Conservation (phyloP, 92 coral and sea anemone genomes). For the Ricordea florida region DNA sequence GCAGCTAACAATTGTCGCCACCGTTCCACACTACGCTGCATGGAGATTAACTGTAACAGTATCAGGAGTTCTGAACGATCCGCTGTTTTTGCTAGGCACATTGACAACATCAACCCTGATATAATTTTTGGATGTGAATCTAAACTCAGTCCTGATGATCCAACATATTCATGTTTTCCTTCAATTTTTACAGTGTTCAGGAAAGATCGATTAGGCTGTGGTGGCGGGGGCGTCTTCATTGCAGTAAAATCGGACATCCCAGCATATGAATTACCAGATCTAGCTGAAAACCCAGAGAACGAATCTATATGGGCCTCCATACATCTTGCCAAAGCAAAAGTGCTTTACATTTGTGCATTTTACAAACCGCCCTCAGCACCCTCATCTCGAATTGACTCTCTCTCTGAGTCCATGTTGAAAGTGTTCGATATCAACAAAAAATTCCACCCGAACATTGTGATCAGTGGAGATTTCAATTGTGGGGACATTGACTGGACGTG, state of each 20-base stretch:
- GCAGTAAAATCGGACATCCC: conserved; percentile 52
- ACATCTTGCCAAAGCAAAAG: conserved; percentile 38
- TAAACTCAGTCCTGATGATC: conserved; percentile 46
- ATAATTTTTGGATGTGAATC: conserved; percentile 62
- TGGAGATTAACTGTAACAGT: conserved; percentile 56
- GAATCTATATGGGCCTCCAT: conserved; percentile 64
- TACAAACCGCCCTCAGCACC: too few species aligned
- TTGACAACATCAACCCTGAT: conserved; percentile 34
- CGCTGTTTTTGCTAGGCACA: conserved; percentile 28
- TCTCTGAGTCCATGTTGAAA: too few species aligned
- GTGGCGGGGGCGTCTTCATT: conserved; percentile 62
- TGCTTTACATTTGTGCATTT: too few species aligned
- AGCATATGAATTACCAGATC: conserved; percentile 5
- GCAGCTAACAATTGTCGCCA: too few species aligned
- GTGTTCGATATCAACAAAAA: too few species aligned
- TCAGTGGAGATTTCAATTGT: too few species aligned
- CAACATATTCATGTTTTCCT: conserved; percentile 53
- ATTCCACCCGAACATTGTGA: too few species aligned
- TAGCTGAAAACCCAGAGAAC: conserved; percentile 31
- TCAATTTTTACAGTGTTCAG: conserved; percentile 33
- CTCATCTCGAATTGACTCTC: too few species aligned
- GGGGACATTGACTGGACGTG: too few species aligned
- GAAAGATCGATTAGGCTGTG: conserved; percentile 28
- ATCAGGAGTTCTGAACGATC: conserved; percentile 41
- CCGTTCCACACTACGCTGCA: too few species aligned